Base-by-base conservation (phyloP, 2,113 vertebrate genomes). In the Blennius ocellaris region DNA sequence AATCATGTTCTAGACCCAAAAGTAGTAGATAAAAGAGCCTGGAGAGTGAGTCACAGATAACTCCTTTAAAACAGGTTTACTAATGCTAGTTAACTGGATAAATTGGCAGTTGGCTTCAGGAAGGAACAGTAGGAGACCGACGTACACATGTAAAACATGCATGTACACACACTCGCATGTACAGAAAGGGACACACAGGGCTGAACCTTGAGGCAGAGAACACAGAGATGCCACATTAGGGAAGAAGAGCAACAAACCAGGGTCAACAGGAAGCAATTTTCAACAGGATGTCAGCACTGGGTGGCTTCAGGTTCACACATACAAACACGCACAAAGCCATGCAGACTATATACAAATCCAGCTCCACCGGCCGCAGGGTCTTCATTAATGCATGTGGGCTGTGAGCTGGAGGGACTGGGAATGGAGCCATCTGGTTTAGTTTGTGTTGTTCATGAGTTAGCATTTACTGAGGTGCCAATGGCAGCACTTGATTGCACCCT, bases 241-340 rank as follows among this genome's bases (percentile, higher is more conserved):
- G 17, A 30, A 76, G 61, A 84, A 52, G 67, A 78, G 64, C 62
- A 84, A 78, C 71, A 87, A 70, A 66, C 65, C 56, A 75, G 73
- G 81, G 73, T 87, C 83, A 90, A 90, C 89, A 87, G 90, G 87
- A 90, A 91, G 62, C 83, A 87, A 86, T 90, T 90, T 86, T 73
- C 57, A 81, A 83, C 86, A 87, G 81, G 86, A 85, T 81, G 84
- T 84, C 73, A 82, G 16, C 6, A 5, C 50, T 77, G 83, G 73
- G 84, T n/a, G 59, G 56, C 61, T 14, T 64, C 47, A 49, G 48
- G 66, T 41, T 51, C 40, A 37, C 55, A 71, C 44, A 67, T 51
- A 55, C 40, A 51, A 72, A 80, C 15, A 76, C 15, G 61, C 40
- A 45, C 52, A 78, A 43, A 72, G 41, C 56, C 69, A 77, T 2